These are phyloP conservation scores for Prostheceraeus crozeri DNA, from an alignment of 2,888 invertebrate genomes.

Conservation along the genomic window DNA sequence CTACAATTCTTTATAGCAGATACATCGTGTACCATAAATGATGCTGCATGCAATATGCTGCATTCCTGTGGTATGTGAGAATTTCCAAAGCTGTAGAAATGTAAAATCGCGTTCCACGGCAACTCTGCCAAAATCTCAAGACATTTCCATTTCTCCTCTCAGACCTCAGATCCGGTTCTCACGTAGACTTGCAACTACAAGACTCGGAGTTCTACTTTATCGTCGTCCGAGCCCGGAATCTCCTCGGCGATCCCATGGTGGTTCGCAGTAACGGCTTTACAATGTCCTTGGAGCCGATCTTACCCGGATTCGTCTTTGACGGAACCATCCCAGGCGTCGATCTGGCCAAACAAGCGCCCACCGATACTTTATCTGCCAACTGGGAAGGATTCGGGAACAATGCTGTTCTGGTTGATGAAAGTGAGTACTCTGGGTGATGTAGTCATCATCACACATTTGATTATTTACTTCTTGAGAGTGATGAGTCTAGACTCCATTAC, in stretches of 20 bases:
- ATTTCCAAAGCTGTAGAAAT: no score
- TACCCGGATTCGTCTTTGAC: constrained; percentile 46
- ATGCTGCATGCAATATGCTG: no score
- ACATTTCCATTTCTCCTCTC: no score
- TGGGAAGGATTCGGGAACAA: constrained; percentile 47
- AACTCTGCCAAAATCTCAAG: no score
- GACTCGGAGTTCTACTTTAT: constrained; percentile 45
- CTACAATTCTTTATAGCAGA: no score
- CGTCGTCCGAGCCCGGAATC: constrained; percentile 44
- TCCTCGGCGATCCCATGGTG: constrained; percentile 43
- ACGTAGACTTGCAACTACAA: constrained; percentile 42
- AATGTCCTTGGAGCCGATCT: constrained; percentile 43
- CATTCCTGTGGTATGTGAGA: no score
- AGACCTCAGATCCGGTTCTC: no score
- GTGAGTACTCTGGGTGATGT: not conserved
- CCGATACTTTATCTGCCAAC: constrained; percentile 43
- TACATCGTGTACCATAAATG: no score
- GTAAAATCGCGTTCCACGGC: no score
- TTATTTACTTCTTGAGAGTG: no score
- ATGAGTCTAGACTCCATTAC: no score
- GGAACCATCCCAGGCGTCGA: constrained; percentile 44
- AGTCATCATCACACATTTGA: not conserved
- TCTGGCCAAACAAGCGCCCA: constrained; percentile 42
- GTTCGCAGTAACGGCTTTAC: constrained; percentile 45
- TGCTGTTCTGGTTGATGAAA: constrained; percentile 31